Conservation (phyloP, 2,888 invertebrate species). For the Hirtodrosophila cameraria region DNA sequence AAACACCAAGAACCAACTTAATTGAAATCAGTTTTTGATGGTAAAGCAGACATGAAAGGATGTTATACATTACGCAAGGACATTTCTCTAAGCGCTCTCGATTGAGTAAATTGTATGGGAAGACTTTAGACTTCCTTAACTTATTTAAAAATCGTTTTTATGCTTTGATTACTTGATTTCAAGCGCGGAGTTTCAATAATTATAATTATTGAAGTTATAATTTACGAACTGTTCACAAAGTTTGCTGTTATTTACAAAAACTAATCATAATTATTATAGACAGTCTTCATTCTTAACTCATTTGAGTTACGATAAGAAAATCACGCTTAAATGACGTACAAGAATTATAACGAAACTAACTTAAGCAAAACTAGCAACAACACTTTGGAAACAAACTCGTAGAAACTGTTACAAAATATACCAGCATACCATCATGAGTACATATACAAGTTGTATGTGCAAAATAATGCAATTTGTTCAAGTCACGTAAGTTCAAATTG, state of each 20-base stretch:
- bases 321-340: constrained; percentile 43
- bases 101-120: too few relatives aligned
- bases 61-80: too few relatives aligned
- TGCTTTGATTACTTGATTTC: too few relatives aligned
- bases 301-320: constrained; percentile 35
- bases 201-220: too few relatives aligned
- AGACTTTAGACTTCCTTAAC: background rate
- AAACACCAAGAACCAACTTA: too few relatives aligned
- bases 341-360: constrained; percentile 26
- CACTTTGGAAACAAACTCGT: constrained; percentile 16
- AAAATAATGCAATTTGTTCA: constrained; percentile 62
- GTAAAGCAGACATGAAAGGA: too few relatives aligned
- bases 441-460: constrained; percentile 33
- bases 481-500: constrained; percentile 75
- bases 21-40: too few relatives aligned
- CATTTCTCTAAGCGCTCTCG: too few relatives aligned
- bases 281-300: constrained; percentile 13
- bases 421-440: constrained; percentile 10
- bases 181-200: too few relatives aligned
- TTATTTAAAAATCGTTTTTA: constrained; percentile 2
- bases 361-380: constrained; percentile 5
- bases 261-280: too few relatives aligned
- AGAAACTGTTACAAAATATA: constrained; percentile 11
- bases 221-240: background rate
- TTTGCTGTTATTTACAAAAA: background rate